Evolutionary conservation across 2,888 invertebrate species (phyloP), one percentile per base, ranked within the genome.

Genomic region (Ennomos quercinarius): DNA sequence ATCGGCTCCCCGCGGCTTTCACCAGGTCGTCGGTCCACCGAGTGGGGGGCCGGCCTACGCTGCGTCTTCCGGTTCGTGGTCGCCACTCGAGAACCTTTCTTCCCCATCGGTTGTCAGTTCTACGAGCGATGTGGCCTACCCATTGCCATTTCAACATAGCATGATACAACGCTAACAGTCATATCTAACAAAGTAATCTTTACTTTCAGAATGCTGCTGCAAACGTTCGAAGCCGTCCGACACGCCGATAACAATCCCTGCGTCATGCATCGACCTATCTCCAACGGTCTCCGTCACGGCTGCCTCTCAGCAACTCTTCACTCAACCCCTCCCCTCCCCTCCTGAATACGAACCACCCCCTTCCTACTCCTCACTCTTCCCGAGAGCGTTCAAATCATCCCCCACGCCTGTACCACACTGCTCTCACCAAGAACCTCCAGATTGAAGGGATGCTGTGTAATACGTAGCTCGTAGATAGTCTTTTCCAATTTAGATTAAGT

Each of bases 291-390:
- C 89, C 0, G 87, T 88, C 37, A 88, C 91, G 6, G 83, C 89
- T 0, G 75, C 88, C 0, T 89, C 91, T 0, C 87, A 87, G 54
- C 87, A 87, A 55, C 76, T 88, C 60, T 86, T 88, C 77, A 71
- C 85, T 44, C 83, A 85, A 35, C 87, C 93, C 9, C 78, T 81
- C 0, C 79, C 87, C 10, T 82, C 87, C 1, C 94, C 94, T 0
- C 95, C 95, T 3, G 94, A 94, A 70, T 95, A 95, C 79, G 95
- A 95, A 62, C 94, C 95, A 1, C 93, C 93, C 2, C 95, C 95
- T 0, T 93, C 95, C 0, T 95, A 95, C 79, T 94, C 94, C 46
- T 94, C 94, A 0, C 87, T 95, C 1, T 95, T 95, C 84, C 95
- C 95, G 0, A 77, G 89, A 51, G 89, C 89, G 42, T 89, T 84